Conservation (phyloP, 2,113 vertebrate genomes). For the Silurus asotus region DNA sequence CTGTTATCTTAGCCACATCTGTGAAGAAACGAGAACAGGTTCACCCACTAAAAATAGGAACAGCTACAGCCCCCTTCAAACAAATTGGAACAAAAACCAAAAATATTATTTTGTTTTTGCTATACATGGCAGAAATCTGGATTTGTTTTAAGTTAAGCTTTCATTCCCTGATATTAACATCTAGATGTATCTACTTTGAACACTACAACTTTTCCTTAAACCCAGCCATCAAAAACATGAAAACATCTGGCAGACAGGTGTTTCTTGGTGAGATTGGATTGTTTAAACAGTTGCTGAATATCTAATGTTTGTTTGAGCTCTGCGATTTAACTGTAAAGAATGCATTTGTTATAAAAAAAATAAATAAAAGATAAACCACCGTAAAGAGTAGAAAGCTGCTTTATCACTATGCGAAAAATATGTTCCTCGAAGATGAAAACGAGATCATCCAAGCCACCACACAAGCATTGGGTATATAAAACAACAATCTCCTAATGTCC, state of each 20-base stretch:
- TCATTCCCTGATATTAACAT: not conserved
- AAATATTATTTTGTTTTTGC: not conserved
- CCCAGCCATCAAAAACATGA: not conserved
- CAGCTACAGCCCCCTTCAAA: not conserved
- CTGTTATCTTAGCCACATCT: slow-evolving; percentile 85
- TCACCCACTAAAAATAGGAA: not conserved
- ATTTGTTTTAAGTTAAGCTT: not conserved
- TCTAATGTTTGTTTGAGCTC: not conserved
- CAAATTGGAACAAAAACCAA: not conserved
- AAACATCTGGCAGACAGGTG: not conserved
- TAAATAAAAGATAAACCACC: not conserved
- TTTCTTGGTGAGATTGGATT: not conserved
- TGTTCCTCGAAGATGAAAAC: too few species aligned
- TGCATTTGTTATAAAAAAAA: not conserved
- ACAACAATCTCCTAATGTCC: too few species aligned
- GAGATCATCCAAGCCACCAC: too few species aligned
- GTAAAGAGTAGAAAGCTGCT: not conserved
- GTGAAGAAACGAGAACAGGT: slow-evolving; percentile 21
- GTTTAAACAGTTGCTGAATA: not conserved
- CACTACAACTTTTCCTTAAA: not conserved
- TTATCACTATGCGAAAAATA: too few species aligned
- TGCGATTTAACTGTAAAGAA: not conserved
- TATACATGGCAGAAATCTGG: not conserved
- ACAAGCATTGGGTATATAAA: too few species aligned
- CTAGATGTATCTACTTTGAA: not conserved